Percentiles rank a stretch among this genome's conserved stretches.
phyloP scores from a whole-genome alignment of 2,888 invertebrate genomes.

The Argyresthia goedartella region DNA sequence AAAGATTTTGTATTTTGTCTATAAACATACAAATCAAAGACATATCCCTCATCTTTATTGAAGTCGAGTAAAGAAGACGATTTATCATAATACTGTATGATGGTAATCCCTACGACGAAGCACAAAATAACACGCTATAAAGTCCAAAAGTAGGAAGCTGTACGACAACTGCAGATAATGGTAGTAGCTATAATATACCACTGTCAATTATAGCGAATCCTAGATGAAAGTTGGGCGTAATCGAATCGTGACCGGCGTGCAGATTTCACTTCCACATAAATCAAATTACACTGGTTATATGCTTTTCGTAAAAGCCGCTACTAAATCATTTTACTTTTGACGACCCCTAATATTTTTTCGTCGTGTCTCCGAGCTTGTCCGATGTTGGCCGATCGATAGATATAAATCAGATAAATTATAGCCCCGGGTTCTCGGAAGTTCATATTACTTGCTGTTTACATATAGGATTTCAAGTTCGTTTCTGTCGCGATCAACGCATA shows the following conservation, averaged over 20 bases:
- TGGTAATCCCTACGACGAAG: too few species aligned
- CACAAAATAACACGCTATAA: too few species aligned
- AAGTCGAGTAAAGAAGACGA: too few species aligned
- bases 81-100: too few species aligned
- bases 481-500: too few species aligned
- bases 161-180: too few species aligned
- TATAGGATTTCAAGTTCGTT: too few species aligned
- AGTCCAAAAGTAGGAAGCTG: too few species aligned
- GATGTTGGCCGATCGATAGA: background rate
- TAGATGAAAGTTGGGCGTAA: constrained; percentile 11
- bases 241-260: constrained; percentile 26
- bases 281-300: constrained; percentile 25
- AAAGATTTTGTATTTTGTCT: too few species aligned
- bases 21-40: too few species aligned
- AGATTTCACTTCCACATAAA: constrained; percentile 20
- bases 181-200: background rate
- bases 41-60: too few species aligned
- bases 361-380: background rate
- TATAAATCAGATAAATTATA: background rate
- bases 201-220: background rate
- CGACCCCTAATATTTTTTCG: constrained; percentile 1
- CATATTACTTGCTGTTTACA: background rate
- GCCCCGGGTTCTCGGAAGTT: background rate
- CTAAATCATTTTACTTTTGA: constrained; percentile 14
- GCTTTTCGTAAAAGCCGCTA: constrained; percentile 16